Percentiles rank a stretch among this genome's conserved stretches.
Conservation (phyloP, 2,888 invertebrate genomes). For the Aphidius colemani region DNA sequence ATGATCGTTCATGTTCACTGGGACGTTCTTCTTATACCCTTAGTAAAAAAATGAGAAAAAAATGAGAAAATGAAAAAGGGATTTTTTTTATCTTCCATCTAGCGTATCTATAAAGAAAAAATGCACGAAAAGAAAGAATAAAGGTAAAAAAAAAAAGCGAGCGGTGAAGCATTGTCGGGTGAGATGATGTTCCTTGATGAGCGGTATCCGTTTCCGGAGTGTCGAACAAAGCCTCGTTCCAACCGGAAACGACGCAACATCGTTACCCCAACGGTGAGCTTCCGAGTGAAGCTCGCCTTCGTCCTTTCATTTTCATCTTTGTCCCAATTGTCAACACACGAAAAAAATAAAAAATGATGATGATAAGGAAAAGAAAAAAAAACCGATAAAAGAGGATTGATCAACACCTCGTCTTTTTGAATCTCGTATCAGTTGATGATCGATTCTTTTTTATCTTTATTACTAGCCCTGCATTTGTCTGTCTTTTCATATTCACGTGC, state of each 20-base stretch:
- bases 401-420: neutral
- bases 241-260: conserved; percentile 54
- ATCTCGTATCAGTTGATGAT: too few species aligned
- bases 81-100: too few species aligned
- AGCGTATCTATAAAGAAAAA: conserved; percentile 8
- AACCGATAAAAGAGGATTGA: neutral
- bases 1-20: conserved; percentile 8
- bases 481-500: neutral
- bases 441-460: neutral
- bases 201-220: conserved; percentile 56
- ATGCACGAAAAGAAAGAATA: conserved; percentile 22
- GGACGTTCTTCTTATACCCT: too few species aligned
- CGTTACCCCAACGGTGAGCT: conserved; percentile 49
- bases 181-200: conserved; percentile 55
- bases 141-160: conserved; percentile 20
- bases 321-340: neutral
- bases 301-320: conserved; percentile 8
- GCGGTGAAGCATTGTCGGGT: conserved; percentile 33
- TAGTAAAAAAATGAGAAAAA: conserved; percentile 9
- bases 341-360: neutral
- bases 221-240: conserved; percentile 54
- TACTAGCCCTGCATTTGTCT: neutral
- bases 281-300: conserved; percentile 28
- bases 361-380: too few species aligned
- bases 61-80: neutral